Evolutionary conservation across 2,113 vertebrate genomes (phyloP).

Genomic region (Lasiurus borealis): DNA sequence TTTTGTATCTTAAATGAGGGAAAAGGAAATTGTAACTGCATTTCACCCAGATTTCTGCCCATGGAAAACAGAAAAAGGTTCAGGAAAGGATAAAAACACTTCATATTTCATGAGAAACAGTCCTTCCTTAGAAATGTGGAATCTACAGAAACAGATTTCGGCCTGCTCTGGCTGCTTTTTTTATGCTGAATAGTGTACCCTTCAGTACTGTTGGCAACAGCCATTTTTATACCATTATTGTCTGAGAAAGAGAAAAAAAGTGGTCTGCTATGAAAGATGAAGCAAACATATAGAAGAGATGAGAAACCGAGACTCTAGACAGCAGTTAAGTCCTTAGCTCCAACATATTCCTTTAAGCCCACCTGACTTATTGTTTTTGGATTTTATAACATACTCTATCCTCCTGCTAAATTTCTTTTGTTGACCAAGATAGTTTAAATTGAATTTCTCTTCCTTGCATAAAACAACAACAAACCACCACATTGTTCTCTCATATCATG

Average conservation of each 20-base stretch:
- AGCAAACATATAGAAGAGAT: conserved; percentile 16
- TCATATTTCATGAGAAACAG: background rate
- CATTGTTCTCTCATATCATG: background rate
- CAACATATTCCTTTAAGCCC: conserved; percentile 3
- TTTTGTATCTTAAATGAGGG: conserved; percentile 34
- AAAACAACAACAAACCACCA: background rate
- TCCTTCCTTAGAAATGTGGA: conserved; percentile 41
- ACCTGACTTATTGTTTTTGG: conserved; percentile 2
- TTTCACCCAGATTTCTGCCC: background rate
- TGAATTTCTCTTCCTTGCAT: background rate
- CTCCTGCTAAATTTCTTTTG: conserved; percentile 34
- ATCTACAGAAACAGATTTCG: conserved; percentile 40
- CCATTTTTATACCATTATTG: conserved; percentile 60
- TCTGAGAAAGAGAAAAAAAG: conserved; percentile 43
- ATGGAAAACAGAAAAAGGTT: background rate
- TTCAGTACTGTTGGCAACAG: conserved; percentile 48
- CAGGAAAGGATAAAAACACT: background rate
- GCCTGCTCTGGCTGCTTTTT: conserved; percentile 28
- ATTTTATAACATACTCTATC: conserved; percentile 6
- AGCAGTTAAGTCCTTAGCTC: background rate
- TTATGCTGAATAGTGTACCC: conserved; percentile 49
- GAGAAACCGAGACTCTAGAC: background rate
- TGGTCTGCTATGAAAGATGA: conserved; percentile 54
- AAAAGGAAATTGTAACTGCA: conserved; percentile 27
- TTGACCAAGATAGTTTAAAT: conserved; percentile 11